A percentile compares a stretch with the other conserved stretches of the same genome.
Evolutionary conservation across 2,888 invertebrate genomes (phyloP).

Genomic region (Choristoneura rosaceana): DNA sequence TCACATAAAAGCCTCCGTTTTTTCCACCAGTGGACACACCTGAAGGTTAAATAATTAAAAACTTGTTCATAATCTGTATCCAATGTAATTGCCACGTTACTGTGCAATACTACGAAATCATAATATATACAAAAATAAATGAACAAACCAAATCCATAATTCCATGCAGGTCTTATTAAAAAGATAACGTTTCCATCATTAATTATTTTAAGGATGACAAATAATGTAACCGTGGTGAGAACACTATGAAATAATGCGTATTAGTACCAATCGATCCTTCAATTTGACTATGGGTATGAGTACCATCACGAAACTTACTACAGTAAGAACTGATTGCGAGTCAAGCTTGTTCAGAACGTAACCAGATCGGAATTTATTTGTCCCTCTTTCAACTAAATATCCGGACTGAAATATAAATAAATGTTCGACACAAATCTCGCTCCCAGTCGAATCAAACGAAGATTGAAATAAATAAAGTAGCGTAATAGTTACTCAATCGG

Average conservation of each 20-base stretch:
- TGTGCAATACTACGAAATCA: too few species aligned
- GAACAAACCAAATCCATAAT: too few species aligned
- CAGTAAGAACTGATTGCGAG: neutral
- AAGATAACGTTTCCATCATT: too few species aligned
- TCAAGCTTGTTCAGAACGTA: neutral
- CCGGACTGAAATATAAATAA: neutral
- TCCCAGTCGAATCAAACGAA: slow-evolving; percentile 22
- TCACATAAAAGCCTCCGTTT: too few species aligned
- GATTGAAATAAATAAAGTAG: slow-evolving; percentile 37
- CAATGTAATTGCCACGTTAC: too few species aligned
- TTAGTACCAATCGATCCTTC: neutral
- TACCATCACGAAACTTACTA: neutral
- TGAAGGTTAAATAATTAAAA: too few species aligned
- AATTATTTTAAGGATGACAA: too few species aligned
- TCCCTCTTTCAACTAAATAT: neutral
- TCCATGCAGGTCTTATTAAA: too few species aligned
- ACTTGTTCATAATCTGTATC: too few species aligned
- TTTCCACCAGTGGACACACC: too few species aligned
- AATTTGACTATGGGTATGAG: neutral
- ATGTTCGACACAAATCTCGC: neutral
- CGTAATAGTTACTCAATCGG: slow-evolving; percentile 39
- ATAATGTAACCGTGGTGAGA: neutral
- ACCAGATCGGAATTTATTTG: neutral
- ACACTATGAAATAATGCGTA: too few species aligned
- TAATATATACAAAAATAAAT: too few species aligned